A percentile compares a stretch with the other conserved stretches of the same genome.
These are phyloP conservation scores for Dipodomys ordii DNA, from an alignment of 2,113 vertebrate genomes.

Conservation along the genomic window DNA sequence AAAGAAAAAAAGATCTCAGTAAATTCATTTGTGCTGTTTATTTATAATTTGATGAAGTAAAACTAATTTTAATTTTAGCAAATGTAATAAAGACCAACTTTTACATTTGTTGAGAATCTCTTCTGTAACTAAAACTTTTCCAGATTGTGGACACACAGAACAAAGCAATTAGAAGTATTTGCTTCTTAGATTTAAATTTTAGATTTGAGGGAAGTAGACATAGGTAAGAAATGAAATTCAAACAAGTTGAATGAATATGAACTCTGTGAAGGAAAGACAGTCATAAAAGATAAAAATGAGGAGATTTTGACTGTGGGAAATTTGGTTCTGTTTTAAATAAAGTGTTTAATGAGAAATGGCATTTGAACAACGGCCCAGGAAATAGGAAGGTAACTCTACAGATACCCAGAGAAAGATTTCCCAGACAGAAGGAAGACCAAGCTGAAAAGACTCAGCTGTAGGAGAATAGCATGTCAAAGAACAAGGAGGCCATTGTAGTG, in stretches of 20 bases:
- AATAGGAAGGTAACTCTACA: background rate
- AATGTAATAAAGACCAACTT: background rate
- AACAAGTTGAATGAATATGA: background rate
- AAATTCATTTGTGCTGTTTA: background rate
- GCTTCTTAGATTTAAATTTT: background rate
- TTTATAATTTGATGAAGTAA: background rate
- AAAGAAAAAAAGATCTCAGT: too few relatives aligned
- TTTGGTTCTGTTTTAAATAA: conserved; percentile 18
- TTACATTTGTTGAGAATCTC: conserved; percentile 35
- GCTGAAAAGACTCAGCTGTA: background rate
- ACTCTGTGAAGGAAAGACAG: background rate
- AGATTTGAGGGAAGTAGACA: background rate
- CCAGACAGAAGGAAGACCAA: background rate
- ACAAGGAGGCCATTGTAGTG: background rate
- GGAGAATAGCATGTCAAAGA: background rate
- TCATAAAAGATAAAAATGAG: background rate
- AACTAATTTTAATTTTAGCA: background rate
- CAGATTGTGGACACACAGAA: background rate
- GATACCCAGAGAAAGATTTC: background rate
- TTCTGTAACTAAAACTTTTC: background rate
- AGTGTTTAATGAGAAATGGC: background rate
- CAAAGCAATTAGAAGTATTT: background rate
- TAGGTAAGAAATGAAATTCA: background rate
- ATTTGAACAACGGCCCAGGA: background rate
- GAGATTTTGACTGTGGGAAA: background rate